Base-by-base conservation (phyloP, 1,140 invertebrate genomes). In the Hormaphis cornu region DNA sequence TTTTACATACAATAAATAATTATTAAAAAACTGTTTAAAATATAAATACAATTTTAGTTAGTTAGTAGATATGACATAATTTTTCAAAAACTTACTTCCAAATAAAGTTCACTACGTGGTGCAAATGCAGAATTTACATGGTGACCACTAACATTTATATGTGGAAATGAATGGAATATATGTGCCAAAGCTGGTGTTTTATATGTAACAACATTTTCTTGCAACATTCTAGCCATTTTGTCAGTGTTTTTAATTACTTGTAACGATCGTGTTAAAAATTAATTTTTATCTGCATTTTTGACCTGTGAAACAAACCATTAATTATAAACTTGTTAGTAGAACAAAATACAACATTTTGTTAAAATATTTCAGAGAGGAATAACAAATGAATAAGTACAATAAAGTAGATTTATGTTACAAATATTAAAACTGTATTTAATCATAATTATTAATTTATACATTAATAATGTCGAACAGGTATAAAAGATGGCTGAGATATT, bases 111-210 rank as follows among this genome's bases (percentile, higher is more conserved):
- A 75, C 89, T 91, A 73, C 87, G 84, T 35, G 91, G 91, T 77
- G 90, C 87, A 79, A 97, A 96, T 66, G 90, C 93, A 75, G 87
- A 89, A 80, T 95, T 95, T 77, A 93, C 90, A 71, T 84, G 83
- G 78, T 91, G 87, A 74, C 94, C 86, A 72, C 89, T 88, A 75
- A 94, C 90, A 82, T 92, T 92, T 76, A 91, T 82, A 78, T 92
- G 90, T 46, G 90, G 90, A 80, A 95, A 82, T 73, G 84, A 82
- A 79, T 95, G 91, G 77, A 95, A 87, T 79, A 91, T 85, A 77
- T 85, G 85, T 73, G 90, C 90, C 76, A 94, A 83, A 76, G 86
- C 83, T 74, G 89, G 87, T 77, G 90, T 87, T 78, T 83, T 84
- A 80, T 90, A 90, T 76, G 87, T 86, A 78, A 61, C 72, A 35